Evolutionary conservation across 2,113 vertebrate genomes (phyloP).

Genomic region (Miniopterus natalensis): DNA sequence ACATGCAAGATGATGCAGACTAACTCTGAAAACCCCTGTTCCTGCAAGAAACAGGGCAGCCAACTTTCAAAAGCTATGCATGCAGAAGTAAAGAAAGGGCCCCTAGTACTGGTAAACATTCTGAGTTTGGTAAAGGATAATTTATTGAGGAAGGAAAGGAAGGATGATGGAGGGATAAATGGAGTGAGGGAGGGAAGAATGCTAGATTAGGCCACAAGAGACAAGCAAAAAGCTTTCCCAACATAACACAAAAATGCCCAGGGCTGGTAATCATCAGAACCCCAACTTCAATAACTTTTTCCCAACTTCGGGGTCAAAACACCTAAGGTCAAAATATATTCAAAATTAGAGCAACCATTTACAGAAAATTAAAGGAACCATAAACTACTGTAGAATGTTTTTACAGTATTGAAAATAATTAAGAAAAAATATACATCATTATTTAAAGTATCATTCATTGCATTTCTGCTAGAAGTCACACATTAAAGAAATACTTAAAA

Average conservation of each 20-base stretch:
- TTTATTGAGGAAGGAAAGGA: background rate
- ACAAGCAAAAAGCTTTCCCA: conserved; percentile 20
- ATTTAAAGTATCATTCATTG: background rate
- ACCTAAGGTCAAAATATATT: background rate
- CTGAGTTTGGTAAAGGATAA: background rate
- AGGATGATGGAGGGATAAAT: background rate
- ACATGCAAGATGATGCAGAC: background rate
- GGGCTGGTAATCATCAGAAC: background rate
- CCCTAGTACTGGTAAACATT: conserved; percentile 13
- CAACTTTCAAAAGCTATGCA: conserved; percentile 15
- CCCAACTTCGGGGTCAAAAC: background rate
- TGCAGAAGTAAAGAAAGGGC: background rate
- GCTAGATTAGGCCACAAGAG: background rate
- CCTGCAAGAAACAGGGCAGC: background rate
- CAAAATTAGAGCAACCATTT: background rate
- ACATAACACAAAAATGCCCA: background rate
- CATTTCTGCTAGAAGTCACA: conserved; percentile 6
- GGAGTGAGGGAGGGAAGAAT: background rate
- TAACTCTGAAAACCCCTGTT: conserved; percentile 12
- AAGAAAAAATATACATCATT: background rate
- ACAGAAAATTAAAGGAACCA: background rate
- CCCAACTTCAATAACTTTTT: background rate
- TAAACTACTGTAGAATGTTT: background rate
- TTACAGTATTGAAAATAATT: background rate
- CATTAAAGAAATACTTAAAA: background rate